Conservation (phyloP, 2,888 invertebrate genomes). For the Parascotia fuliginaria region DNA sequence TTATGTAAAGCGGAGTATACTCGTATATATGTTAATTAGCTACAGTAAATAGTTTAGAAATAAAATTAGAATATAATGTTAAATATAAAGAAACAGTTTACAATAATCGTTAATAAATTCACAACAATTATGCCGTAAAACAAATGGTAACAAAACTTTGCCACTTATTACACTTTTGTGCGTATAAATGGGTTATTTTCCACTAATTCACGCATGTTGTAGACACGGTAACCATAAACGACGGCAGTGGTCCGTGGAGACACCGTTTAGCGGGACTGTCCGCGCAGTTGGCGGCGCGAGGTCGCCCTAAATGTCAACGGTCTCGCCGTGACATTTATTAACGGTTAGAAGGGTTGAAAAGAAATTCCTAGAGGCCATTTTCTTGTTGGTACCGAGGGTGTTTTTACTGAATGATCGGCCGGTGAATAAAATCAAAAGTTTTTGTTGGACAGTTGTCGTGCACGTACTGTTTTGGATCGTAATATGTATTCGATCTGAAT, state of each 20-base stretch:
- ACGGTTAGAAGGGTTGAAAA: constrained; percentile 71
- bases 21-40: too few relatives aligned
- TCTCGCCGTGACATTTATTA: constrained; percentile 77
- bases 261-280: constrained; percentile 47
- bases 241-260: constrained; percentile 53
- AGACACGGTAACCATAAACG: constrained; percentile 53
- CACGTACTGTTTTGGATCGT: constrained; percentile 11
- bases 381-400: constrained; percentile 57
- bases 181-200: neutral
- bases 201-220: constrained; percentile 3
- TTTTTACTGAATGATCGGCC: constrained; percentile 42
- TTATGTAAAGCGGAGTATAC: too few relatives aligned
- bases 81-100: too few relatives aligned
- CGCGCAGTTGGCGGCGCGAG: constrained; percentile 46
- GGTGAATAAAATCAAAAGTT: constrained; percentile 40
- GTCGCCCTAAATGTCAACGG: constrained; percentile 65
- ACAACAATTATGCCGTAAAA: too few relatives aligned
- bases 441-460: constrained; percentile 21
- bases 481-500: constrained; percentile 6
- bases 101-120: too few relatives aligned
- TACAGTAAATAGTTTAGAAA: too few relatives aligned
- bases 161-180: too few relatives aligned
- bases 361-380: constrained; percentile 69
- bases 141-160: too few relatives aligned
- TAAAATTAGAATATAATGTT: too few relatives aligned